Evolutionary conservation across 2,797 vertebrate genomes (phyloP), one percentile per base, ranked within the genome.

Genomic region (Paedocypris micromegethes): DNA sequence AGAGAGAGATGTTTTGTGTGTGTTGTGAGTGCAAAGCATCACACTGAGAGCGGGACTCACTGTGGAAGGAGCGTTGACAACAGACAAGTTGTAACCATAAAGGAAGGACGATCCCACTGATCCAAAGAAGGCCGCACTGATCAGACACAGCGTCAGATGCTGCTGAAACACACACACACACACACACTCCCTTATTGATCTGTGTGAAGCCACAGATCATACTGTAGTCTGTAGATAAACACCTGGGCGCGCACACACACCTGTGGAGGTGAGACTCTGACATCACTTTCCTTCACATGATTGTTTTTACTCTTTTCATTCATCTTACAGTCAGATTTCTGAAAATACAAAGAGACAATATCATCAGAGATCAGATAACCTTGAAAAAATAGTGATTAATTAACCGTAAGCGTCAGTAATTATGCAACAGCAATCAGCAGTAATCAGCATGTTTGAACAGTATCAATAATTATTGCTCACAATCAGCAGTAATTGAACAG

Each of bases 11-110:
- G 52, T 41, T 37, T 45, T 62, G 59, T 48, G 45, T 9, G 38
- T 23, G 9, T 39, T 59, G 40, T 40, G 62, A 5, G 42, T 3
- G 7, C 23, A 23, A 23, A 23, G 23, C 23, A 23, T 23, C 23
- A 23, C 23, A 38, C 5, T 49, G 5, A 40, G 74, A 56, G 46
- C 56, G 39, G 9, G 49, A 92, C 94, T 95, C 84, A 98, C 96
- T 86, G 0, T 61, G 0, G 92, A 63, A 0, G 96, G 96, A 46
- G 93, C 94, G 0, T 98, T 98, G 79, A 98, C 94, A 72, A 98
- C 94, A 0, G 94, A 98, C 4, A 98, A 90, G 81, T 93, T 98
- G 85, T 97, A 98, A 5, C 96, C 94, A 0, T 97, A 98, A 9
- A 98, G 90, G 77, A 93, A 98, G 23, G 96, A 97, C 0, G 94